phyloP scores from a whole-genome alignment of 64 coral and sea anemone genomes.

The Astreopora myriophthalma region DNA sequence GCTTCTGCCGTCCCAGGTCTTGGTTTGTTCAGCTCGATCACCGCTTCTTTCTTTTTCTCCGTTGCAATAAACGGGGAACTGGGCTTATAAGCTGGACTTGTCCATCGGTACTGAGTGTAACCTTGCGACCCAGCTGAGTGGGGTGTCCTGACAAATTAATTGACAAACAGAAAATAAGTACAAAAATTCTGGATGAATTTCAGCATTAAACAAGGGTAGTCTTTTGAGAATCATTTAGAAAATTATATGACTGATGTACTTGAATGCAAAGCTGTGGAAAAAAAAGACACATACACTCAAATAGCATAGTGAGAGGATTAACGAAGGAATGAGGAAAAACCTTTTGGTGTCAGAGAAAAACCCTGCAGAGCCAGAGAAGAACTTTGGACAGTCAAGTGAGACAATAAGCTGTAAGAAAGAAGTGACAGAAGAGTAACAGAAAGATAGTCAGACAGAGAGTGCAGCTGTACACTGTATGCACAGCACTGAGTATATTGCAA shows the following conservation, averaged over 20 bases:
- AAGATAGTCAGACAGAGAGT: not conserved
- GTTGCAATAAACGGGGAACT: slow-evolving; percentile 91
- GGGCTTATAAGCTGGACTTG: slow-evolving; percentile 81
- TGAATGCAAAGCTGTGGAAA: no score
- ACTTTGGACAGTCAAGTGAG: not conserved
- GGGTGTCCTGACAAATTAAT: slow-evolving; percentile 62
- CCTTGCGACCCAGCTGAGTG: slow-evolving; percentile 62
- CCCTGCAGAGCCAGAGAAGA: slow-evolving; percentile 1
- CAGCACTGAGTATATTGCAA: no score
- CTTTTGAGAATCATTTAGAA: not conserved
- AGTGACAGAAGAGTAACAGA: not conserved
- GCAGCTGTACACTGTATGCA: not conserved
- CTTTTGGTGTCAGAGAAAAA: not conserved
- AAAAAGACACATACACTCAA: no score
- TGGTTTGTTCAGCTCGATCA: slow-evolving; percentile 75
- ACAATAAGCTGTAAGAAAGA: not conserved
- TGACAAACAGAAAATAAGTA: not conserved
- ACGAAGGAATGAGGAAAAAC: not conserved
- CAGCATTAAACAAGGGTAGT: no score
- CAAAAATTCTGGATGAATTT: not conserved
- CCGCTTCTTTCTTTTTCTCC: slow-evolving; percentile 72
- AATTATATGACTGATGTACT: not conserved
- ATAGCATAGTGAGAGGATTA: not conserved
- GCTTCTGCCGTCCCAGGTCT: slow-evolving; percentile 91
- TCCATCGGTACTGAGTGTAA: slow-evolving; percentile 89